Conservation (phyloP, 1,140 invertebrate species). For the Oryzaephilus surinamensis region DNA sequence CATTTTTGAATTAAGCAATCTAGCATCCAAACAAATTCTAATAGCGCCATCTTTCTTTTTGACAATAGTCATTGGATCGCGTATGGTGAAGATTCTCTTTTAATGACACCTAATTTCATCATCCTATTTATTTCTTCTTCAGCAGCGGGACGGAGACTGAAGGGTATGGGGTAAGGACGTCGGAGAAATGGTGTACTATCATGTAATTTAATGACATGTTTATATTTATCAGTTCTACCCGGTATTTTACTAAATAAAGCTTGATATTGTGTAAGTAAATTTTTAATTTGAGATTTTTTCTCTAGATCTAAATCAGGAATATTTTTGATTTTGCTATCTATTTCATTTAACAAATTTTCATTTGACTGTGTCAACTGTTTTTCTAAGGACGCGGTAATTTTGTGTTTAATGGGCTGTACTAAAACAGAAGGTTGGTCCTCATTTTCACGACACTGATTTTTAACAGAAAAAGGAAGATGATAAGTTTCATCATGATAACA, state of each 20-base stretch:
- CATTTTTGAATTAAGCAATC: conserved; percentile 28
- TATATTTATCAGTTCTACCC: conserved; percentile 13
- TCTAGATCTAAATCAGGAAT: background rate
- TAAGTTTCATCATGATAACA: background rate
- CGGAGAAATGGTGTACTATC: conserved; percentile 9
- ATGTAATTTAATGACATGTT: conserved; percentile 14
- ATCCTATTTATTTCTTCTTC: conserved; percentile 15
- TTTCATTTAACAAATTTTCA: too few relatives aligned
- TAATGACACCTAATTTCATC: conserved; percentile 17
- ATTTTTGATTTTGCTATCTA: background rate
- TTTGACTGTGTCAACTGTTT: too few relatives aligned
- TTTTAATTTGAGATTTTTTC: background rate
- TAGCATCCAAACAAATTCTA: conserved; percentile 30
- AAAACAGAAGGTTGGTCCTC: background rate
- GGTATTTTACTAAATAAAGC: conserved; percentile 12
- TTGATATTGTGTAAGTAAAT: conserved; percentile 2
- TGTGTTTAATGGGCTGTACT: background rate
- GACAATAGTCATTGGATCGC: conserved; percentile 29
- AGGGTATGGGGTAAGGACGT: conserved; percentile 20
- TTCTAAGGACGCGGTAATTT: too few relatives aligned
- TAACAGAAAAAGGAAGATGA: background rate
- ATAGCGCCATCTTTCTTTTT: conserved; percentile 16
- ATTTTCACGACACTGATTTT: background rate
- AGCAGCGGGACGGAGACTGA: conserved; percentile 8
- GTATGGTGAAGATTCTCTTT: conserved; percentile 24